These are phyloP conservation scores for Flexamia atlantica DNA, from an alignment of 2,888 invertebrate genomes.

Conservation along the genomic window DNA sequence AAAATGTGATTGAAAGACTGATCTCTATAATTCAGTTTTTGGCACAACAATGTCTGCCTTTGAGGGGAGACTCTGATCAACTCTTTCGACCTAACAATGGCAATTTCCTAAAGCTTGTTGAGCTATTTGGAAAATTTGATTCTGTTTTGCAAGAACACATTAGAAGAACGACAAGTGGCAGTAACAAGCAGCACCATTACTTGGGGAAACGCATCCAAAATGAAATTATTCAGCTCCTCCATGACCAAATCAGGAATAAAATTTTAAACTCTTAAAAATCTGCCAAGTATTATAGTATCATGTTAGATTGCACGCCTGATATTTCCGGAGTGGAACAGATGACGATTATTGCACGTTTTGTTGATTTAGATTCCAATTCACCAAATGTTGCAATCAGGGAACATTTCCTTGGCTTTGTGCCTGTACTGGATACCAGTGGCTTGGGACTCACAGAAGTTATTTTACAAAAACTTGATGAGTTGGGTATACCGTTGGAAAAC, in stretches of 20 bases:
- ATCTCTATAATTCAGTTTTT: background rate
- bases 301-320: constrained; percentile 58
- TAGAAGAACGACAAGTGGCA: background rate
- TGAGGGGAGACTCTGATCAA: constrained; percentile 12
- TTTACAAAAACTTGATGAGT: constrained; percentile 20
- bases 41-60: constrained; percentile 11
- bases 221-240: constrained; percentile 10
- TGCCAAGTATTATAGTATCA: constrained; percentile 38
- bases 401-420: constrained; percentile 55
- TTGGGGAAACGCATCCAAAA: constrained; percentile 52
- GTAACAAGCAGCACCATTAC: constrained; percentile 30
- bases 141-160: constrained; percentile 45
- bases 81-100: constrained; percentile 15
- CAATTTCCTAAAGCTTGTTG: constrained; percentile 46
- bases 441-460: constrained; percentile 15
- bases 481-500: constrained; percentile 1
- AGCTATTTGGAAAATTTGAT: constrained; percentile 40
- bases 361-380: background rate
- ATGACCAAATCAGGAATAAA: background rate
- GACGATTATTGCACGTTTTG: constrained; percentile 51
- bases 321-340: constrained; percentile 37
- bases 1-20: background rate
- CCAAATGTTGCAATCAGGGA: constrained; percentile 9
- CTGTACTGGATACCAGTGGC: constrained; percentile 20
- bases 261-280: background rate